Base-by-base conservation (phyloP, 2,797 vertebrate genomes). In the Cuniculus paca region DNA sequence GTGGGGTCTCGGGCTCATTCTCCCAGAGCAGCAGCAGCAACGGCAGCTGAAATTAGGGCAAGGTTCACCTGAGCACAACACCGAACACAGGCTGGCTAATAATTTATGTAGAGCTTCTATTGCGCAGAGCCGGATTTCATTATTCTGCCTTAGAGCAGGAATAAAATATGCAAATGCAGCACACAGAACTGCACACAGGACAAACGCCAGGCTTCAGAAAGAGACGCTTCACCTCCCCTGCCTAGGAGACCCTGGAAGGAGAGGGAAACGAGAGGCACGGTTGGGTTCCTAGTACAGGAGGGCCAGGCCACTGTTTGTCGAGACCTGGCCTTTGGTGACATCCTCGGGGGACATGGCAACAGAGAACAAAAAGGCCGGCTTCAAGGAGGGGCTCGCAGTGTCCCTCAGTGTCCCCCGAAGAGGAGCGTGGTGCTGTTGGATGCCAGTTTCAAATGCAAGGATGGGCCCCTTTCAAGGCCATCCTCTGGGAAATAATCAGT, bases 61-160 rank as follows among this genome's bases (percentile, higher is more conserved):
- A 70, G 68, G 31, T 54, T 83, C 79, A 81, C 74, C 79, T n/a
- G 82, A 70, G 70, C 58, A 61, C 89, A 75, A 52, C 63, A 13
- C 39, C 17, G 50, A 22, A 24, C n/a, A 0, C 42, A 28, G 65
- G 68, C 94, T 82, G 84, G 83, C 84, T 93, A 58, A 90, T 94
- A 89, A 63, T 84, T 77, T 48, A 39, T 45, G 81, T 13, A 2
- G 70, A 19, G 34, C 61, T 88, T 81, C 90, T 78, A 0, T 39
- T 48, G 88, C 75, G 72, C 83, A 48, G 87, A 70, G 80, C 61
- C 58, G 0, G 95, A 54, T 58, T 60, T 68, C 83, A 42, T 79
- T 80, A 87, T 91, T 91, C 88, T 83, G 72, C 79, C 80, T 72
- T 14, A 63, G 75, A 63, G 72, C 90, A 75, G 90, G 65, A 92